A percentile compares a stretch with the other conserved stretches of the same genome.
These are phyloP conservation scores for Sarcophaga carnaria DNA, from an alignment of 2,888 invertebrate species.

Conservation along the genomic window DNA sequence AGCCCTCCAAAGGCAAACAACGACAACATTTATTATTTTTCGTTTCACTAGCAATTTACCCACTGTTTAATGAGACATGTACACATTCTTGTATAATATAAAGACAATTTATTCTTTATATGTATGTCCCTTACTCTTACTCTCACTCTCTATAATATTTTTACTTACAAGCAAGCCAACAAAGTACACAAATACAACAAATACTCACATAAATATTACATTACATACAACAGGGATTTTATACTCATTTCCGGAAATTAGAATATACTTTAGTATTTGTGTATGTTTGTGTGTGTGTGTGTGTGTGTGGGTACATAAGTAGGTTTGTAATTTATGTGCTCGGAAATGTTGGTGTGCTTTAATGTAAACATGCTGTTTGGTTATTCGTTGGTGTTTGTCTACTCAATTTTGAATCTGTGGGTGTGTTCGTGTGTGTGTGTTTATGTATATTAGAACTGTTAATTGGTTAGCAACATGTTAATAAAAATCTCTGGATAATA, in stretches of 20 bases:
- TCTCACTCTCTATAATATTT: too few relatives aligned
- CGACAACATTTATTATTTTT: too few relatives aligned
- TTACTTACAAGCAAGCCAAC: too few relatives aligned
- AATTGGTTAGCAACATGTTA: slow-evolving; percentile 69
- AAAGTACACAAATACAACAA: too few relatives aligned
- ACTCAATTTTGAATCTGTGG: not conserved
- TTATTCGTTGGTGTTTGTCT: slow-evolving; percentile 15
- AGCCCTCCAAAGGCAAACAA: too few relatives aligned
- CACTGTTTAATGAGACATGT: too few relatives aligned
- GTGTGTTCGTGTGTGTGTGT: not conserved
- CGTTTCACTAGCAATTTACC: too few relatives aligned
- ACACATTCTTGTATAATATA: too few relatives aligned
- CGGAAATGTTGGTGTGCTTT: not conserved
- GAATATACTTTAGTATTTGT: slow-evolving; percentile 14
- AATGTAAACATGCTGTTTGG: slow-evolving; percentile 46
- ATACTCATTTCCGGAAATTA: slow-evolving; percentile 56
- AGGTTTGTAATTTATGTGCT: not conserved
- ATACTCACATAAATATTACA: too few relatives aligned
- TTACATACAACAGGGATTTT: slow-evolving; percentile 25
- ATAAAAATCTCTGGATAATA: slow-evolving; percentile 59
- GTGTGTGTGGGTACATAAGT: not conserved
- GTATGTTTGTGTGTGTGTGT: slow-evolving; percentile 5
- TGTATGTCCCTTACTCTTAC: too few relatives aligned
- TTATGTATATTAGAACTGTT: slow-evolving; percentile 49
- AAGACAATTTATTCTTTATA: too few relatives aligned